Percentiles rank a stretch among this genome's conserved stretches.
Evolutionary conservation across 2,888 invertebrate species (phyloP).

Genomic region (Nysson spinosus): DNA sequence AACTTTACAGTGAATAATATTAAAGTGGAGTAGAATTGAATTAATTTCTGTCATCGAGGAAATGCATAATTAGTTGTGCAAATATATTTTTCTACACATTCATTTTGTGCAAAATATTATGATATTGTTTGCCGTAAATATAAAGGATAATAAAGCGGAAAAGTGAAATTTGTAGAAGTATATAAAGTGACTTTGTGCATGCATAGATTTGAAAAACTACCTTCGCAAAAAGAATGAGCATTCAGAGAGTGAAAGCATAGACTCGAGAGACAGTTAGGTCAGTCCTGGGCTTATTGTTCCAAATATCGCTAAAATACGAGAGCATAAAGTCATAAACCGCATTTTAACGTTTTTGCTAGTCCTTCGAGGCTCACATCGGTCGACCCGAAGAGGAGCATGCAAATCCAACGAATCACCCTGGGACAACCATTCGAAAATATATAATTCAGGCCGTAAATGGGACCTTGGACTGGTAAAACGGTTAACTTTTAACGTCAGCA

Average conservation of each 20-base stretch:
- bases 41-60: too few relatives aligned
- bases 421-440: conserved; percentile 53
- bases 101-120: too few relatives aligned
- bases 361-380: background rate
- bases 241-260: conserved; percentile 13
- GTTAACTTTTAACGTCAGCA: conserved; percentile 58
- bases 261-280: conserved; percentile 59
- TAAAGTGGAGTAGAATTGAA: too few relatives aligned
- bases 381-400: conserved; percentile 56
- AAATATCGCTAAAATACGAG: conserved; percentile 68
- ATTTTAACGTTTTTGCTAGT: conserved; percentile 67
- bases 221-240: conserved; percentile 8
- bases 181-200: conserved; percentile 14
- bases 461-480: conserved; percentile 55
- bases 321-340: conserved; percentile 70
- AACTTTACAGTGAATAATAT: too few relatives aligned
- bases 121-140: too few relatives aligned
- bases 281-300: conserved; percentile 62
- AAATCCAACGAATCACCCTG: conserved; percentile 54
- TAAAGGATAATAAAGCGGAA: too few relatives aligned
- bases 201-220: background rate
- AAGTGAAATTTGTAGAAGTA: too few relatives aligned
- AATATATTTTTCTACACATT: too few relatives aligned
- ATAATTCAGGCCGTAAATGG: conserved; percentile 60
- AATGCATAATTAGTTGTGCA: too few relatives aligned